Percentiles rank a stretch among this genome's conserved stretches.
phyloP scores from a whole-genome alignment of 2,113 vertebrate genomes.

The Rostratula benghalensis region DNA sequence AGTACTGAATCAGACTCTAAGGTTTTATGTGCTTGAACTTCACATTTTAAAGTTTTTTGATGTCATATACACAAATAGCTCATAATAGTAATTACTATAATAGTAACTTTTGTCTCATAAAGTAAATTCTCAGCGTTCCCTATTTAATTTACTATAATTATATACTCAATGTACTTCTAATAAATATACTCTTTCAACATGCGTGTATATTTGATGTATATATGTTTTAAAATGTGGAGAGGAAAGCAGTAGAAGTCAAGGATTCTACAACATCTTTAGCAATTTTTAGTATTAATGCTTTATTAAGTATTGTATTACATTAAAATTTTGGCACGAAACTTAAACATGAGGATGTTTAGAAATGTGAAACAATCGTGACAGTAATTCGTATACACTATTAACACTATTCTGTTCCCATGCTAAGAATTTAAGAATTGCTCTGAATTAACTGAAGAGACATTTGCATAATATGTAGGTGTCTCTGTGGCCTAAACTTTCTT shows the following conservation, averaged over 20 bases:
- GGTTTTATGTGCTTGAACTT: neutral
- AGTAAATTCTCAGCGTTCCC: slow-evolving; percentile 9
- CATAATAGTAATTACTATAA: neutral
- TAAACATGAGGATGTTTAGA: neutral
- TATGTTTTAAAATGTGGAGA: neutral
- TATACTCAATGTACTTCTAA: neutral
- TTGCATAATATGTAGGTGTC: neutral
- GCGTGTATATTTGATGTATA: neutral
- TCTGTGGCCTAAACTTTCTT: neutral
- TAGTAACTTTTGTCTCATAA: slow-evolving; percentile 4
- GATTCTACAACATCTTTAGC: neutral
- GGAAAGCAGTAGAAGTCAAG: neutral
- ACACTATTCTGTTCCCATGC: neutral
- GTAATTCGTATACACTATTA: neutral
- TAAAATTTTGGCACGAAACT: neutral
- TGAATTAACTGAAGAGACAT: neutral
- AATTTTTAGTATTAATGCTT: neutral
- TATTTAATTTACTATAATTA: slow-evolving; percentile 11
- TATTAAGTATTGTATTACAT: neutral
- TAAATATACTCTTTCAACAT: neutral
- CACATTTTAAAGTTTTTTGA: neutral
- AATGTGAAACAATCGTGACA: neutral
- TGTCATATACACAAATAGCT: neutral
- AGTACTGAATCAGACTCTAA: neutral
- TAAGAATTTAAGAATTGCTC: neutral